Conservation (phyloP, 2,113 vertebrate genomes). For the Xiphophorus hellerii region DNA sequence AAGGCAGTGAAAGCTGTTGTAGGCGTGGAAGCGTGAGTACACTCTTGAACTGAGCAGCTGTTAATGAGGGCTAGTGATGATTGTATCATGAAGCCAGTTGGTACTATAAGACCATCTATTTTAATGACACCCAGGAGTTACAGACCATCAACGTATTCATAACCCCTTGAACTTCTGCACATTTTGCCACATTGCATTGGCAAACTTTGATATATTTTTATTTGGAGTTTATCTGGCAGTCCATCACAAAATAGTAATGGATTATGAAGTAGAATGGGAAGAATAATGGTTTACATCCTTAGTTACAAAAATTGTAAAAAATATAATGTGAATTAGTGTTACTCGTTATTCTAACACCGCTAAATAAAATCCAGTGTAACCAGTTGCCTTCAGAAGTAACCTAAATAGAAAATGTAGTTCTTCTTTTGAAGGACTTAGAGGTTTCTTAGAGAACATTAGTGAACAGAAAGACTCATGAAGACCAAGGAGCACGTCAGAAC, state of each 20-base stretch:
- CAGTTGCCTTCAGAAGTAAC: no score
- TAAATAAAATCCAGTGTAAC: neutral
- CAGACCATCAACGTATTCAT: slow-evolving; percentile 2
- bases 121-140: slow-evolving; percentile 45
- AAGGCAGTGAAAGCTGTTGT: slow-evolving; percentile 51
- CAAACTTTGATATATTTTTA: neutral
- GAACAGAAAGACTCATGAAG: no score
- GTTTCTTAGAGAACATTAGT: no score
- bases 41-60: slow-evolving; percentile 50
- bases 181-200: neutral
- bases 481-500: no score
- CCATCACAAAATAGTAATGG: no score
- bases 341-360: neutral
- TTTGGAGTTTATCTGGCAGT: neutral
- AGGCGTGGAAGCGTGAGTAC: slow-evolving; percentile 58
- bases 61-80: slow-evolving; percentile 53
- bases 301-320: neutral
- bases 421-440: no score
- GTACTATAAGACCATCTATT: slow-evolving; percentile 50
- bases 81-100: slow-evolving; percentile 45
- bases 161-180: neutral
- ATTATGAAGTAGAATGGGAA: neutral
- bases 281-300: neutral
- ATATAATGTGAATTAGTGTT: neutral
- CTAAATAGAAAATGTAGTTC: no score